A percentile compares a stretch with the other conserved stretches of the same genome.
These are phyloP conservation scores for Pagetopsis macropterus DNA, from an alignment of 2,797 vertebrate species.

Conservation along the genomic window DNA sequence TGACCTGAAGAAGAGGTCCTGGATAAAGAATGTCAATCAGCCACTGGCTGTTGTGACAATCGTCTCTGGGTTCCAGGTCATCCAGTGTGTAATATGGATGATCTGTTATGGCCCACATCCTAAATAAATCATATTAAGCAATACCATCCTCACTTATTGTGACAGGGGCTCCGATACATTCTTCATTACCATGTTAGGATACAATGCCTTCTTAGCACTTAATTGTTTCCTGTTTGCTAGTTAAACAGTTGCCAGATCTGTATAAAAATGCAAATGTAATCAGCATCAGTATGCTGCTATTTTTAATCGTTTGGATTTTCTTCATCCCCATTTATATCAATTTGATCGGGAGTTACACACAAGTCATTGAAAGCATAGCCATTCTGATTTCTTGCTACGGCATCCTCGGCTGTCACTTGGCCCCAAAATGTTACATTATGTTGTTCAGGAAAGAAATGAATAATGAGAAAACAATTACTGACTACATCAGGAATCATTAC, in stretches of 20 bases:
- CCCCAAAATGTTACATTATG: slow-evolving; percentile 76
- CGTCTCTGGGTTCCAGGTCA: slow-evolving; percentile 60
- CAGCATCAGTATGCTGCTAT: slow-evolving; percentile 74
- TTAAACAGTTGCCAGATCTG: slow-evolving; percentile 70
- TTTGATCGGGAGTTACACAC: slow-evolving; percentile 36
- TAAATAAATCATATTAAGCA: fast-evolving
- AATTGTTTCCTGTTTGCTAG: slow-evolving; percentile 70
- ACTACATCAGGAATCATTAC: slow-evolving; percentile 70
- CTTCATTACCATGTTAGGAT: slow-evolving; percentile 57
- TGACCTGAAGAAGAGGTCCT: slow-evolving; percentile 6
- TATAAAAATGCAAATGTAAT: slow-evolving; percentile 74
- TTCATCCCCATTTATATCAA: slow-evolving; percentile 71
- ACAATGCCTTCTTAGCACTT: slow-evolving; percentile 58
- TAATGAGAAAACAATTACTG: slow-evolving; percentile 59
- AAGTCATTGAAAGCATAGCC: slow-evolving; percentile 53
- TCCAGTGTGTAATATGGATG: slow-evolving; percentile 63
- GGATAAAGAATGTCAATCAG: slow-evolving; percentile 61
- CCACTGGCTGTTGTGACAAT: slow-evolving; percentile 54
- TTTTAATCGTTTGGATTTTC: slow-evolving; percentile 73
- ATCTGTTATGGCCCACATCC: slow-evolving; percentile 1
- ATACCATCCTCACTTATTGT: slow-evolving; percentile 48
- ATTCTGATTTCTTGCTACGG: slow-evolving; percentile 73
- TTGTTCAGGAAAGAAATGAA: slow-evolving; percentile 73
- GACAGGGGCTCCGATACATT: not conserved
- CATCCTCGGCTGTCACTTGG: slow-evolving; percentile 74